phyloP scores from a whole-genome alignment of 2,888 invertebrate genomes.

The Caenorhabditis angaria region DNA sequence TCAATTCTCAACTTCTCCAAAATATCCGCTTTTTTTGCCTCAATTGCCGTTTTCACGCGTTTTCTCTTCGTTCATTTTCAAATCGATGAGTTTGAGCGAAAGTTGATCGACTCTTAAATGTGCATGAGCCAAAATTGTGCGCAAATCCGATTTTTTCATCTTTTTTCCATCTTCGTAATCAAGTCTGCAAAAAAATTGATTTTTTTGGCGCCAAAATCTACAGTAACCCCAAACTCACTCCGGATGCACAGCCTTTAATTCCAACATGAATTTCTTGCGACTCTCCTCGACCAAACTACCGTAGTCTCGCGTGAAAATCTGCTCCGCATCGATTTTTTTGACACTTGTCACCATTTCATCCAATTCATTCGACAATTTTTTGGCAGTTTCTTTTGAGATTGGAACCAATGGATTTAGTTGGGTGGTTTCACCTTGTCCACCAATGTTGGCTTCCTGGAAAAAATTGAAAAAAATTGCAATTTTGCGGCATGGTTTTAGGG shows the following conservation, averaged over 20 bases:
- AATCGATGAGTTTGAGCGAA: conserved; percentile 38
- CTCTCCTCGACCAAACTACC: conserved; percentile 46
- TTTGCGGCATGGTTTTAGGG: no score
- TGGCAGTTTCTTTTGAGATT: conserved; percentile 72
- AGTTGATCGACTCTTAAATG: conserved; percentile 77
- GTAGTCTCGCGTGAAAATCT: conserved; percentile 46
- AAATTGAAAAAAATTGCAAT: not conserved
- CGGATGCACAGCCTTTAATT: conserved; percentile 25
- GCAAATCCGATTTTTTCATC: conserved; percentile 77
- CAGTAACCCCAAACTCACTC: not conserved
- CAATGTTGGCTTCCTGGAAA: conserved; percentile 63
- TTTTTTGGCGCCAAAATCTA: not conserved
- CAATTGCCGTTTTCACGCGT: conserved; percentile 18
- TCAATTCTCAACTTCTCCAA: conserved; percentile 24
- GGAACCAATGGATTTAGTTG: conserved; percentile 72
- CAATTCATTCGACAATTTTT: conserved; percentile 71
- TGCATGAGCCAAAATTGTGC: conserved; percentile 83
- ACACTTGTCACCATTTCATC: conserved; percentile 64
- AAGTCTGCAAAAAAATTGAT: conserved; percentile 14
- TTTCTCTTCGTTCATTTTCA: no score
- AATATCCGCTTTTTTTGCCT: conserved; percentile 26
- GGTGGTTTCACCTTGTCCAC: conserved; percentile 62
- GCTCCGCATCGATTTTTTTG: conserved; percentile 45
- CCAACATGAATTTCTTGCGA: conserved; percentile 40
- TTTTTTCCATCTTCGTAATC: conserved; percentile 38